Conservation (phyloP, 2,888 invertebrate genomes). For the Mycalesis mineus region DNA sequence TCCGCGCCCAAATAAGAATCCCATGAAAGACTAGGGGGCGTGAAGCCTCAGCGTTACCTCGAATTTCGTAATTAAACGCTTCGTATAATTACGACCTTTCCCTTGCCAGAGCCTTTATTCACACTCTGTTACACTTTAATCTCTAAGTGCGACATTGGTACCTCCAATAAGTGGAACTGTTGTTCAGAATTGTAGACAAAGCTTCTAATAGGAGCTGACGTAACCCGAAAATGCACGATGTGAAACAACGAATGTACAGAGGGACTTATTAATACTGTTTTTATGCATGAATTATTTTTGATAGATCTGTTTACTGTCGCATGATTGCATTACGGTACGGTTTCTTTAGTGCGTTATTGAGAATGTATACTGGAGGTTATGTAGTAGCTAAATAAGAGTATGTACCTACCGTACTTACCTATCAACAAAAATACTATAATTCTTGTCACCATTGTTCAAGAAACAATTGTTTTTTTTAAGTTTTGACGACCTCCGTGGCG, state of each 20-base stretch:
- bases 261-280: background rate
- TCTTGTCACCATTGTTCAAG: too few species aligned
- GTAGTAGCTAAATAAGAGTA: background rate
- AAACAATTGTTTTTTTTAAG: too few species aligned
- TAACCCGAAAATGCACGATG: constrained; percentile 1
- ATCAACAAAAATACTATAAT: too few species aligned
- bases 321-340: background rate
- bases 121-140: constrained; percentile 54
- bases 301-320: background rate
- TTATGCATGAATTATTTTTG: background rate
- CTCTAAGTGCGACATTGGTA: constrained; percentile 45
- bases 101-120: constrained; percentile 48
- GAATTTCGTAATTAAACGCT: constrained; percentile 75
- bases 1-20: constrained; percentile 46
- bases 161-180: constrained; percentile 6
- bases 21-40: constrained; percentile 65
- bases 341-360: background rate
- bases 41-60: constrained; percentile 70
- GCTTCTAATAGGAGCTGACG: background rate
- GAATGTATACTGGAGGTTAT: background rate
- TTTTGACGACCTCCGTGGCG: too few species aligned
- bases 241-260: background rate
- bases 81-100: constrained; percentile 69
- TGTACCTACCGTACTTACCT: too few species aligned
- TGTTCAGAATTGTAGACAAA: background rate